Evolutionary conservation across 30 jellyfish, hydroid and myxozoan species (phyloP), one percentile per base, ranked within the genome.

Genomic region (Cassiopea andromeda): DNA sequence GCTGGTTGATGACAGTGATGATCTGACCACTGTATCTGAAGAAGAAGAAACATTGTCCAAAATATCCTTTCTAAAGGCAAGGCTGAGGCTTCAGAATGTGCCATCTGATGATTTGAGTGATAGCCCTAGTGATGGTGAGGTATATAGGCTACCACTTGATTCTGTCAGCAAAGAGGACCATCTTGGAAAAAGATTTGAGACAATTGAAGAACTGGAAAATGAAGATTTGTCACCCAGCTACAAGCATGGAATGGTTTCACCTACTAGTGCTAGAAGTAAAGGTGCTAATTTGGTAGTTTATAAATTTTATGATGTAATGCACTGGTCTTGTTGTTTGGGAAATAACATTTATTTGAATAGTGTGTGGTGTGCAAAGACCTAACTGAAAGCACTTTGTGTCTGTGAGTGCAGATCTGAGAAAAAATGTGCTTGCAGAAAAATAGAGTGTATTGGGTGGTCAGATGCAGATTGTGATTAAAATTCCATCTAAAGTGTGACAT

Each of bases 61-160:
- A 68, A 15, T 80, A 64, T n/a, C 19, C 64, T 16, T 58, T 17
- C 54, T 66, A 66, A 76, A 71, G 15, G 46, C 78, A 66, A 77
- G 48, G 49, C 15, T 57, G 18, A 87, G 44, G 48, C 18, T 16
- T 69, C 57, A 48, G 5, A 81, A 77, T 45, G 57, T 71, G 0
- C 79, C 50, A 12, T 17, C 27, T 45, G 94, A 87, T 46, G 94
- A 78, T 18, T 57, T 48, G 7, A 87, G 90, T 50, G 89, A 80
- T 87, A 85, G 90, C n/a, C 94, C 94, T 1, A 77, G 90, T 66
- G 94, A 87, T 14, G 90, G 94, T 1, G 94, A 87, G 57, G 78
- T 78, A 10, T 87, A 48, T 81, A 70, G 71, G 57, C 71, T 70
- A 1, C 90, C 94, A 8, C 18, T 46, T 69, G 94, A 87, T 60